Conservation (phyloP, 2,888 invertebrate species). For the Linhomoeus sp. region DNA sequence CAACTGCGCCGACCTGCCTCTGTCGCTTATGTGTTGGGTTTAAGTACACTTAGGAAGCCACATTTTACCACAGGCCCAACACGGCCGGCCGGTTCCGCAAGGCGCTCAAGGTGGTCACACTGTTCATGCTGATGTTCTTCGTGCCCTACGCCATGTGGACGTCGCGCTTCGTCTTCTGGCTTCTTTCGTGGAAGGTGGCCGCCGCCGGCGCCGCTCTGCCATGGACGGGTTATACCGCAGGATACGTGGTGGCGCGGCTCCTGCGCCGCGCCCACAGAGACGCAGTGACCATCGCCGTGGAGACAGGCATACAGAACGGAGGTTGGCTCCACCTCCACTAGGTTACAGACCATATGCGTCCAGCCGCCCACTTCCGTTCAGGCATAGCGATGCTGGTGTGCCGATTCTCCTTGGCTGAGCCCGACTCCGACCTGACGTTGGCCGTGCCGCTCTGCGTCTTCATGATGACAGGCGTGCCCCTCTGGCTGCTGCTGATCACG, state of each 20-base stretch:
- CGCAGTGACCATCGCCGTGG: slow-evolving; percentile 12
- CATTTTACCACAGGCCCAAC: neutral
- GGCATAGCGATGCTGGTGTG: slow-evolving; percentile 7
- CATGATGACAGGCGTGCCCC: slow-evolving; percentile 9
- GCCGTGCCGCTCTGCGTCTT: slow-evolving; percentile 10
- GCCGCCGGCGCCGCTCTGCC: slow-evolving; percentile 9
- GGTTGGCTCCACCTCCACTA: slow-evolving; percentile 10
- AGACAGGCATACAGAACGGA: slow-evolving; percentile 13
- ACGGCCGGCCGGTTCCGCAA: neutral
- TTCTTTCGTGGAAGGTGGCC: slow-evolving; percentile 9
- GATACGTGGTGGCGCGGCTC: slow-evolving; percentile 7
- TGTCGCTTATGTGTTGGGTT: too few species aligned
- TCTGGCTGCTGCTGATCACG: too few species aligned
- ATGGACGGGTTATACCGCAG: slow-evolving; percentile 8
- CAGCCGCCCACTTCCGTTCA: too few species aligned
- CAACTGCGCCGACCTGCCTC: neutral
- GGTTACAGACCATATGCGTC: too few species aligned
- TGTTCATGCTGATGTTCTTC: slow-evolving; percentile 3
- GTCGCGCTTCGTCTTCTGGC: slow-evolving; percentile 9
- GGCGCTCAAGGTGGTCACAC: neutral
- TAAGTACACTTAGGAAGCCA: neutral
- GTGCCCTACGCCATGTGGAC: slow-evolving; percentile 9
- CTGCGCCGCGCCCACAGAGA: slow-evolving; percentile 7
- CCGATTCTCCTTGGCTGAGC: slow-evolving; percentile 7
- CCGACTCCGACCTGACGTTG: slow-evolving; percentile 11